phyloP scores from a whole-genome alignment of 2,113 vertebrate species.

The Origma solitaria region DNA sequence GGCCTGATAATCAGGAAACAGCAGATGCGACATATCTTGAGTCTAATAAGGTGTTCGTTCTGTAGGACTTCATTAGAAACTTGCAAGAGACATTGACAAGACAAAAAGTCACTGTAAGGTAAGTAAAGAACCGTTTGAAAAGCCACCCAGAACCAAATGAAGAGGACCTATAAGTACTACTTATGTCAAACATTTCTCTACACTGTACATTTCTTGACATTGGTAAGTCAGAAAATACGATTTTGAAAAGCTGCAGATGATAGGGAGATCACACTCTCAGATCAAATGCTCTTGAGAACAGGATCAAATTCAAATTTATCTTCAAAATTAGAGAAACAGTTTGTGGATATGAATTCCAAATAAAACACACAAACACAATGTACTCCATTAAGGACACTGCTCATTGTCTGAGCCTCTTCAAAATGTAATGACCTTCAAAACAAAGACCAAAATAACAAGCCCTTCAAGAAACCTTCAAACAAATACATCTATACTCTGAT shows the following conservation, averaged over 20 bases:
- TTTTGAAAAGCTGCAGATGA: neutral
- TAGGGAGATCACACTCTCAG: neutral
- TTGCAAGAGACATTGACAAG: neutral
- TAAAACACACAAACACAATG: neutral
- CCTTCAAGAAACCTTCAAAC: neutral
- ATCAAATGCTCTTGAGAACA: neutral
- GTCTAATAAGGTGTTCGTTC: neutral
- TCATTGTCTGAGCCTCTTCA: neutral
- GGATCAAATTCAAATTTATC: neutral
- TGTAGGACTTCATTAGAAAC: neutral
- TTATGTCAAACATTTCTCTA: neutral
- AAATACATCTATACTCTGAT: neutral
- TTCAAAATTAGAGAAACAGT: neutral
- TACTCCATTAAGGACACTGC: neutral
- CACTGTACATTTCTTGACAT: neutral
- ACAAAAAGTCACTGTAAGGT: neutral
- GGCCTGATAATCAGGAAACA: neutral
- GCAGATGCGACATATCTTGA: neutral
- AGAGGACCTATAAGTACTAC: neutral
- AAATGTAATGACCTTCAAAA: neutral
- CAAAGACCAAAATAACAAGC: neutral
- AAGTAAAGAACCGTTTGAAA: accelerated
- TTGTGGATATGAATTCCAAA: neutral
- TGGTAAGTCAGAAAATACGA: neutral
- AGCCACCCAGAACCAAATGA: neutral